phyloP scores from a whole-genome alignment of 2,113 vertebrate genomes.

The Otolemur garnettii region DNA sequence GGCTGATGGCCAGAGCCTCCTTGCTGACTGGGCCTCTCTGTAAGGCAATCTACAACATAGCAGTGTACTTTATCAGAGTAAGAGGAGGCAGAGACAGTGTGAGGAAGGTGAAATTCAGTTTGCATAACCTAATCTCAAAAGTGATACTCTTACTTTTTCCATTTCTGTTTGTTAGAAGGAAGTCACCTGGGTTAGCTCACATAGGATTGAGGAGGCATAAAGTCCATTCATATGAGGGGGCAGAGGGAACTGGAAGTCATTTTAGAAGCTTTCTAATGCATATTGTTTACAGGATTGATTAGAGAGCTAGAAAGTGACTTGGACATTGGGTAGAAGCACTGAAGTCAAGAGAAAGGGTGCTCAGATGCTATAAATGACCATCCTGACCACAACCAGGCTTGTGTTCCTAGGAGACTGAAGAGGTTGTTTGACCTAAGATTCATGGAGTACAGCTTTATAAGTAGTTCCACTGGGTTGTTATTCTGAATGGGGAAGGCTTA shows the following conservation, averaged over 20 bases:
- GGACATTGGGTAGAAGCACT: background rate
- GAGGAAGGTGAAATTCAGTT: background rate
- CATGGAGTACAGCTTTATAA: background rate
- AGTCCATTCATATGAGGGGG: background rate
- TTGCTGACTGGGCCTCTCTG: background rate
- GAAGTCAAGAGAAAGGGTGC: background rate
- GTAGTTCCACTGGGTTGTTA: background rate
- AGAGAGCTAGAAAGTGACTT: conserved; percentile 16
- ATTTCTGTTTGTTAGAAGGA: background rate
- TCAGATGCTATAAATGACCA: background rate
- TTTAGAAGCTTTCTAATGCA: background rate
- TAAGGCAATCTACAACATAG: background rate
- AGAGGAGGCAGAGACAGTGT: background rate
- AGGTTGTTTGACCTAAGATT: background rate
- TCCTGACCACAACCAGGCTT: background rate
- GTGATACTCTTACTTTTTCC: background rate
- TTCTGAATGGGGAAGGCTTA: background rate
- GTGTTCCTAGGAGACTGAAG: background rate
- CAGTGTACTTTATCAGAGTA: background rate
- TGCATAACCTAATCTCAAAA: background rate
- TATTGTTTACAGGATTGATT: background rate
- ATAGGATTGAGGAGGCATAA: too few species aligned
- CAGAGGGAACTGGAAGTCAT: background rate
- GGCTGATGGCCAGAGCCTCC: background rate
- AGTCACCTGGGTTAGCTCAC: background rate